A percentile compares a stretch with the other conserved stretches of the same genome.
These are phyloP conservation scores for Pleuronectes platessa DNA, from an alignment of 2,113 vertebrate species.

Conservation along the genomic window DNA sequence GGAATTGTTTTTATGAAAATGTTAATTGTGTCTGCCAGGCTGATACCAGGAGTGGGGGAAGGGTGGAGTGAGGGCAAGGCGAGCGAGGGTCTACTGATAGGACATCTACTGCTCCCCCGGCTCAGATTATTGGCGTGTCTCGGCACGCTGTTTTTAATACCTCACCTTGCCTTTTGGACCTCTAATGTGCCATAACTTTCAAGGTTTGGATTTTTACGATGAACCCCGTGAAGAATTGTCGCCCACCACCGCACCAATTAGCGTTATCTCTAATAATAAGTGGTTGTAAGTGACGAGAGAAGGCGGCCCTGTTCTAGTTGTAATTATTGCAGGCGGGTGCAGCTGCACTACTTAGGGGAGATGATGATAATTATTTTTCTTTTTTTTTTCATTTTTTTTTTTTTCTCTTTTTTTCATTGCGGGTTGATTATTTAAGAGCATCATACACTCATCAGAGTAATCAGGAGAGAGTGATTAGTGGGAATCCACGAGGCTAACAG, in stretches of 20 bases:
- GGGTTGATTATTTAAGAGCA: constrained; percentile 86
- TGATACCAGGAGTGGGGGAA: constrained; percentile 73
- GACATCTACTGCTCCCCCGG: constrained; percentile 73
- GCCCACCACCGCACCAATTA: constrained; percentile 80
- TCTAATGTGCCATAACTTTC: constrained; percentile 77
- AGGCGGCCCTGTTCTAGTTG: constrained; percentile 79
- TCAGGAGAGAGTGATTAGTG: constrained; percentile 86
- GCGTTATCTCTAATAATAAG: constrained; percentile 83
- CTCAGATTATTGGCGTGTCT: constrained; percentile 71
- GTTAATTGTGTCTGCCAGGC: constrained; percentile 98
- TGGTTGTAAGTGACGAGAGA: constrained; percentile 82
- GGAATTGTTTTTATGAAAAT: constrained; percentile 99
- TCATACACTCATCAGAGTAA: constrained; percentile 86
- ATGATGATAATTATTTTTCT: constrained; percentile 84
- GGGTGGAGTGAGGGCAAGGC: constrained; percentile 74
- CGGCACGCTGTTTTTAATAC: constrained; percentile 72
- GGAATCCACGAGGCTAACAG: constrained; percentile 84
- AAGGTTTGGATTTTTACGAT: constrained; percentile 78
- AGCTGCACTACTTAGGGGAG: constrained; percentile 84
- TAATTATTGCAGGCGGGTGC: constrained; percentile 83
- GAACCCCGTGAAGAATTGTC: constrained; percentile 77
- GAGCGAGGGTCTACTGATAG: constrained; percentile 80
- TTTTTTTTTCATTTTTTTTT: constrained; percentile 37
- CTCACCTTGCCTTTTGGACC: constrained; percentile 73
- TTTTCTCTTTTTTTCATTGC: constrained; percentile 56